A percentile compares a stretch with the other conserved stretches of the same genome.
Conservation (phyloP, 2,888 invertebrate species). For the Alloscopus bannaensis region DNA sequence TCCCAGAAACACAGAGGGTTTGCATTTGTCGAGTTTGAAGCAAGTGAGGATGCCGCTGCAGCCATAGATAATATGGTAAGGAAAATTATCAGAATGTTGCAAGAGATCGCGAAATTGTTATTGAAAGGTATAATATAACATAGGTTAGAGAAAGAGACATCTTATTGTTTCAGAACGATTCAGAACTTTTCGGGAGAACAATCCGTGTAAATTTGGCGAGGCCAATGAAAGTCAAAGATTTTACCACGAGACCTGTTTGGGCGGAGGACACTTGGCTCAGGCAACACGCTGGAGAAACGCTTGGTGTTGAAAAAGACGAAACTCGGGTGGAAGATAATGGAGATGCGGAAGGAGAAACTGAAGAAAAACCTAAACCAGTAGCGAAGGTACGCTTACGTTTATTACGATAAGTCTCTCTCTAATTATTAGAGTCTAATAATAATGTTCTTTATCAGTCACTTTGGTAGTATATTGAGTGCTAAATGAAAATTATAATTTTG, state of each 20-base stretch:
- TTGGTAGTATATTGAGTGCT: too few relatives aligned
- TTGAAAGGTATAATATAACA: too few relatives aligned
- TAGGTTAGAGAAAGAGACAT: too few relatives aligned
- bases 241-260: constrained; percentile 97
- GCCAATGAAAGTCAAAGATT: constrained; percentile 97
- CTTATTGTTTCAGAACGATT: constrained; percentile 86
- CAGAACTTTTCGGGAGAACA: constrained; percentile 97
- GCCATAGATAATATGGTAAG: constrained; percentile 99
- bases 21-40: constrained; percentile 98
- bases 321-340: constrained; percentile 74
- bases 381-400: constrained; percentile 18
- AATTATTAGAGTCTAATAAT: too few relatives aligned
- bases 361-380: constrained; percentile 50
- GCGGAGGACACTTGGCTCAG: constrained; percentile 99
- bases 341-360: constrained; percentile 76
- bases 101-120: too few relatives aligned
- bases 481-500: too few relatives aligned
- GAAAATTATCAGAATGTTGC: too few relatives aligned
- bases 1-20: constrained; percentile 98
- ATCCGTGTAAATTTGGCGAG: constrained; percentile 97
- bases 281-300: constrained; percentile 95
- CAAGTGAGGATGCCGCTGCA: constrained; percentile 97
- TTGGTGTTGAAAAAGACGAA: constrained; percentile 75
- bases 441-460: neutral
- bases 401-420: too few relatives aligned